Percentiles rank a stretch among this genome's conserved stretches.
Evolutionary conservation across 2,113 vertebrate species (phyloP).

Genomic region (Trogon surrucura): DNA sequence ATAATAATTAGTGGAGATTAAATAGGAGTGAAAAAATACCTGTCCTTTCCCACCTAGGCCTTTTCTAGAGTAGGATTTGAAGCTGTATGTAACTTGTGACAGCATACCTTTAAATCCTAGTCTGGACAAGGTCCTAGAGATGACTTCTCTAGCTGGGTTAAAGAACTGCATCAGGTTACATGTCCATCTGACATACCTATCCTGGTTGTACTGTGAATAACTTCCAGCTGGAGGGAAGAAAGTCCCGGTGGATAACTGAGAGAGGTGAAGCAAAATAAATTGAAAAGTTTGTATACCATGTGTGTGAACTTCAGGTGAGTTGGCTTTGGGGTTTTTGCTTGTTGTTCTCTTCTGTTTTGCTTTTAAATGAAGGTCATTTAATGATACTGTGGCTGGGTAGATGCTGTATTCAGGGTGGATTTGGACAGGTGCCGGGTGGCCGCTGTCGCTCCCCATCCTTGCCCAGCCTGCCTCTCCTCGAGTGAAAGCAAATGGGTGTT

Average conservation of each 20-base stretch:
- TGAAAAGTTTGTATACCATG: background rate
- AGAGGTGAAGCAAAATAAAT: background rate
- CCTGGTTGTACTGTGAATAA: background rate
- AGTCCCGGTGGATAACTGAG: background rate
- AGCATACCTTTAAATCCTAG: slow-evolving; percentile 27
- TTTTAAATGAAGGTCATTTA: background rate
- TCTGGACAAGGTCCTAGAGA: slow-evolving; percentile 2
- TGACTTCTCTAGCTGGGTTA: background rate
- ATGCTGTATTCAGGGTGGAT: background rate
- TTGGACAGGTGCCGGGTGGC: fast-evolving
- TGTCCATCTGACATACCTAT: background rate
- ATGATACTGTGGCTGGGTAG: background rate
- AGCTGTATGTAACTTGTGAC: background rate
- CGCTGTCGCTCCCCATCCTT: background rate
- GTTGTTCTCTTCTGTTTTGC: background rate
- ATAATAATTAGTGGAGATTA: background rate
- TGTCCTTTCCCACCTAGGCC: background rate
- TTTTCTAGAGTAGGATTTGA: slow-evolving; percentile 22
- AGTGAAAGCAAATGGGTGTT: background rate
- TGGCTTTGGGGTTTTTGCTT: background rate
- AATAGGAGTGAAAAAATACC: background rate
- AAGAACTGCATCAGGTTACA: background rate
- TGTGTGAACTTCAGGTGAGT: background rate
- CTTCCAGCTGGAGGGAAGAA: background rate
- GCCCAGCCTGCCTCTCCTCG: background rate